Conservation (phyloP, 2,113 vertebrate genomes). For the Poeciliopsis turrubarensis region DNA sequence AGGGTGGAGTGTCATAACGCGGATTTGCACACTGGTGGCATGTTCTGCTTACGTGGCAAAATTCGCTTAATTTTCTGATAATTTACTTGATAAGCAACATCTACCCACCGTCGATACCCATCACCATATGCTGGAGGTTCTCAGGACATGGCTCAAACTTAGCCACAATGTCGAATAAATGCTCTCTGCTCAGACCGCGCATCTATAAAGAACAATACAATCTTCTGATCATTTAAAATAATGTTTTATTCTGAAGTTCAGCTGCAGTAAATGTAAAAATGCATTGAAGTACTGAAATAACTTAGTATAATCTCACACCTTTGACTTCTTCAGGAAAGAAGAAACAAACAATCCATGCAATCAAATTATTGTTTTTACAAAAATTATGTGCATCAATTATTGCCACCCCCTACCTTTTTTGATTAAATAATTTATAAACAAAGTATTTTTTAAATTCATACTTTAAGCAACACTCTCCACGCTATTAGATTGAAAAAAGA, state of each 20-base stretch:
- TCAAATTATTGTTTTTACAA: no score
- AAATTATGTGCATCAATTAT: no score
- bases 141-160: slow-evolving; percentile 91
- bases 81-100: not conserved
- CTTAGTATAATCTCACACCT: not conserved
- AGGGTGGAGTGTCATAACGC: not conserved
- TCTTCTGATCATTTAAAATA: not conserved
- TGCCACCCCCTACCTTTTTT: not conserved
- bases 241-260: not conserved
- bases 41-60: not conserved
- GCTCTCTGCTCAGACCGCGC: slow-evolving; percentile 83
- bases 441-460: not conserved
- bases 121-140: slow-evolving; percentile 84
- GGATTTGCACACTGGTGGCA: not conserved
- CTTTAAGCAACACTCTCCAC: no score
- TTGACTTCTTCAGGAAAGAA: not conserved
- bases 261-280: not conserved
- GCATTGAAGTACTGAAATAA: no score
- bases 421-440: not conserved
- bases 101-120: slow-evolving; percentile 91
- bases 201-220: slow-evolving; percentile 76
- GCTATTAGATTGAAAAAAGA: no score
- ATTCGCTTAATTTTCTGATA: not conserved
- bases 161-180: slow-evolving; percentile 85
- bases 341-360: not conserved